Evolutionary conservation across 2,888 invertebrate species (phyloP).

Genomic region (Eulithis testata): DNA sequence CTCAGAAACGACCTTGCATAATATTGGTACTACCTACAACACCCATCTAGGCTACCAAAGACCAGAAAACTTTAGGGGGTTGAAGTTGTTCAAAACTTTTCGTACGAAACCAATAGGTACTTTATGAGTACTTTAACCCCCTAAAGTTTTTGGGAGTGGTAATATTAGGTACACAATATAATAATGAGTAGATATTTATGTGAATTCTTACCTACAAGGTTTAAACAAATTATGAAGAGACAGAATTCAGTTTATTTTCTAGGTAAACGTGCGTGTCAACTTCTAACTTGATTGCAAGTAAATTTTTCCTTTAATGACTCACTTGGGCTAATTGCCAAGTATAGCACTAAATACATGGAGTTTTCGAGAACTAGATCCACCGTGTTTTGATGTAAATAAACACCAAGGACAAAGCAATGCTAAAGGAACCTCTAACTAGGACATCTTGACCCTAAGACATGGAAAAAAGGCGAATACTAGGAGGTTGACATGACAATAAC

Average conservation of each 20-base stretch:
- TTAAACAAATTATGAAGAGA: neutral
- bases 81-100: no score
- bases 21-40: slow-evolving; percentile 1
- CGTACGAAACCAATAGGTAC: no score
- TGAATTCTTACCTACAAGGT: slow-evolving; percentile 1
- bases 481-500: neutral
- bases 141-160: no score
- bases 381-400: slow-evolving; percentile 16
- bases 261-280: slow-evolving; percentile 41
- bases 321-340: slow-evolving; percentile 41
- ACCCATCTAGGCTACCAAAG: no score
- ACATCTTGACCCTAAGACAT: neutral
- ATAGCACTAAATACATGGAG: slow-evolving; percentile 26
- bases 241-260: slow-evolving; percentile 19
- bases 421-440: neutral
- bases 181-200: neutral
- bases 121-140: no score
- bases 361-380: slow-evolving; percentile 10
- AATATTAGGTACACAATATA: no score
- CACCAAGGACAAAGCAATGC: slow-evolving; percentile 18
- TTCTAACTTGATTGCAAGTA: slow-evolving; percentile 30
- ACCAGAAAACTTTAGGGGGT: no score
- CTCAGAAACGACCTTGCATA: slow-evolving; percentile 45
- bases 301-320: slow-evolving; percentile 50
- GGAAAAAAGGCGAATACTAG: neutral